A percentile compares a stretch with the other conserved stretches of the same genome.
These are phyloP conservation scores for Mastomys natalensis DNA, from an alignment of 2,113 vertebrate species.

Conservation along the genomic window DNA sequence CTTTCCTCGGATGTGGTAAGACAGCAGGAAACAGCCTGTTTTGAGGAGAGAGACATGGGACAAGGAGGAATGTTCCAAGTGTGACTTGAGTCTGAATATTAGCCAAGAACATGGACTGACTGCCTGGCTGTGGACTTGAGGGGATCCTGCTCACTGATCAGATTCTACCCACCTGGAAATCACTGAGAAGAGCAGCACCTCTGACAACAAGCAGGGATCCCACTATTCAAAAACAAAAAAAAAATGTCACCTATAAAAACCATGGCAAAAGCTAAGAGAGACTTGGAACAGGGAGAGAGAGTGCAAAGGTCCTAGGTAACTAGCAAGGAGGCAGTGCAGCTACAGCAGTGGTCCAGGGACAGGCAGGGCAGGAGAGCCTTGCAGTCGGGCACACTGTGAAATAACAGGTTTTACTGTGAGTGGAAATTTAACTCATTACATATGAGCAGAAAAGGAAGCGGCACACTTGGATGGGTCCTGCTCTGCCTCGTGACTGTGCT, in stretches of 20 bases:
- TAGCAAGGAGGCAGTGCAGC: neutral
- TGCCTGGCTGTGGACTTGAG: neutral
- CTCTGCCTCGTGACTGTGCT: neutral
- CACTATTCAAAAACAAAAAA: rapidly evolving
- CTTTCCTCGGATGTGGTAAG: neutral
- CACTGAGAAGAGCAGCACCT: no score
- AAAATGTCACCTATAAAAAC: neutral
- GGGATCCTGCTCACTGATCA: no score
- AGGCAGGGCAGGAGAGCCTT: no score
- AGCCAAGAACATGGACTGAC: neutral
- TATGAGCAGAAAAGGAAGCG: neutral
- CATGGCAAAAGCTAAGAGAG: neutral
- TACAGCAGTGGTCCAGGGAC: no score
- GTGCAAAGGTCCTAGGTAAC: neutral
- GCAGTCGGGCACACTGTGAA: neutral
- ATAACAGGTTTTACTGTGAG: neutral
- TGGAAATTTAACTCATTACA: neutral
- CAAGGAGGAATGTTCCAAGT: neutral
- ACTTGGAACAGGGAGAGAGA: no score
- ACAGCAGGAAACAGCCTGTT: neutral
- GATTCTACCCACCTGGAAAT: neutral
- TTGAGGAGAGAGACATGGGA: neutral
- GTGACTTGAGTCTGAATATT: neutral
- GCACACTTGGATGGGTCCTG: neutral
- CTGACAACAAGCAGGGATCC: neutral